phyloP scores from a whole-genome alignment of 2,888 invertebrate genomes.

The Limnephilus rhombicus region DNA sequence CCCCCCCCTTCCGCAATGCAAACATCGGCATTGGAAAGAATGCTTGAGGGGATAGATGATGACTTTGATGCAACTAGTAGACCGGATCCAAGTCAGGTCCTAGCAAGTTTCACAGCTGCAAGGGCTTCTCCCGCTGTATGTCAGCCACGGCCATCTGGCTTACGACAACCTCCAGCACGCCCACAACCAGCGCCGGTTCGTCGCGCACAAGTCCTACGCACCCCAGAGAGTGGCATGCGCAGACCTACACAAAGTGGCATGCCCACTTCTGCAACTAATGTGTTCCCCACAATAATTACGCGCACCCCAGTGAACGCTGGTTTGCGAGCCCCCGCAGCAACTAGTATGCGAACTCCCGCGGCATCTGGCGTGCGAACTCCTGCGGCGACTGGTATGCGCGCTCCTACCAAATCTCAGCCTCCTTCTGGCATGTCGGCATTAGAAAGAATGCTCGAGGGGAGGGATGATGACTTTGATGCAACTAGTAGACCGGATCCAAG shows the following conservation, averaged over 20 bases:
- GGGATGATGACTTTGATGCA: neutral
- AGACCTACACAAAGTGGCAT: neutral
- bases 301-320: too few relatives aligned
- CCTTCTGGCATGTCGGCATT: neutral
- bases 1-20: too few relatives aligned
- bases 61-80: neutral
- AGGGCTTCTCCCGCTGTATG: neutral
- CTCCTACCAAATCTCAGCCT: neutral
- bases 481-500: neutral
- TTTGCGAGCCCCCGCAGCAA: neutral
- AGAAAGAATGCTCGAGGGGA: neutral
- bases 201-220: neutral
- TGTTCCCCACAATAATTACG: too few relatives aligned
- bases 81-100: neutral
- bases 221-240: neutral
- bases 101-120: neutral
- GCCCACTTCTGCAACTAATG: neutral
- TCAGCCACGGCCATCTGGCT: neutral
- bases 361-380: neutral
- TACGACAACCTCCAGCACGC: neutral
- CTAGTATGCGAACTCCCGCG: neutral
- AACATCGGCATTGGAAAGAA: neutral
- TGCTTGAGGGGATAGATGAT: neutral
- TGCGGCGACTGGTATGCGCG: neutral
- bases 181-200: neutral